phyloP scores from a whole-genome alignment of 2,113 vertebrate genomes.

The Mohoua ochrocephala region DNA sequence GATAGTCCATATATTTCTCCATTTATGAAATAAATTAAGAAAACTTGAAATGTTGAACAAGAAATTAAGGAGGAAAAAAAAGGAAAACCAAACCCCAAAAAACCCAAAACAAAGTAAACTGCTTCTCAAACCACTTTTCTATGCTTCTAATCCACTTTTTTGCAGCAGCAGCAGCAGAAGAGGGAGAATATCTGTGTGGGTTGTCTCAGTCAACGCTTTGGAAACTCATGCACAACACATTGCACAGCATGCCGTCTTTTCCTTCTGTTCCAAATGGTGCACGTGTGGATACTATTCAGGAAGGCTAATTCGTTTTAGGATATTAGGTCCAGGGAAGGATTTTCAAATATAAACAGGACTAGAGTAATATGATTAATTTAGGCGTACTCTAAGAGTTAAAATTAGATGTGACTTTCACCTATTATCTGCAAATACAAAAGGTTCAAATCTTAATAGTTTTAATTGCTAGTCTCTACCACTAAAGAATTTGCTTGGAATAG shows the following conservation, averaged over 20 bases:
- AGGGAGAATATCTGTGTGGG: not conserved
- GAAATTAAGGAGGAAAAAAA: not conserved
- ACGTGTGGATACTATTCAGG: not conserved
- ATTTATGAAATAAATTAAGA: not conserved
- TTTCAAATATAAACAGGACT: not conserved
- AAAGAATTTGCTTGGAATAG: not conserved
- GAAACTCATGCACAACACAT: not conserved
- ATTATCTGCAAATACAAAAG: not conserved
- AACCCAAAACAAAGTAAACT: rapidly evolving
- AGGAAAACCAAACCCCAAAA: rapidly evolving
- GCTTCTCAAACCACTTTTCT: not conserved
- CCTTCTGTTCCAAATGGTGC: not conserved
- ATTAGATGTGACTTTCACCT: not conserved
- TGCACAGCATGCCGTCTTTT: not conserved
- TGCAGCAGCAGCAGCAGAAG: not conserved
- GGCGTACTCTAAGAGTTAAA: not conserved
- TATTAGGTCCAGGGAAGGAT: not conserved
- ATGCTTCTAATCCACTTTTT: not conserved
- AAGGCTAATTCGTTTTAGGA: not conserved
- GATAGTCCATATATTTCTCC: not conserved
- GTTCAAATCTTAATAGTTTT: not conserved
- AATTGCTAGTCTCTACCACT: not conserved
- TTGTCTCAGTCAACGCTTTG: not conserved
- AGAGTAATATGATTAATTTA: not conserved
- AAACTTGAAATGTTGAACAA: not conserved